These are phyloP conservation scores for Brachionichthys hirsutus DNA, from an alignment of 2,113 vertebrate genomes.

Conservation along the genomic window DNA sequence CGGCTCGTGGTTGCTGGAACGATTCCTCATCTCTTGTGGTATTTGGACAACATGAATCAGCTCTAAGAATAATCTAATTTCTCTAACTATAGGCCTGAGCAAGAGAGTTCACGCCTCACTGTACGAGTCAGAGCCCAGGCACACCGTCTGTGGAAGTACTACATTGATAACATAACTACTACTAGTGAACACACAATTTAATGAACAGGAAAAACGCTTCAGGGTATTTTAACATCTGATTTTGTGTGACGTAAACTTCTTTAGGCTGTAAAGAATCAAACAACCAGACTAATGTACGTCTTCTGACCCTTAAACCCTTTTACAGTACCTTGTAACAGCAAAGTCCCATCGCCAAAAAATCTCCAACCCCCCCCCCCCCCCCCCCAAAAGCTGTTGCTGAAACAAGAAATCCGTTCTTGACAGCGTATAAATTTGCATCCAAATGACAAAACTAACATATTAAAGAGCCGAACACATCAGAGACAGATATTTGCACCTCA, in stretches of 20 bases:
- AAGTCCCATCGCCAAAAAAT: too few relatives aligned
- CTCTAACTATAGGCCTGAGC: conserved; percentile 25
- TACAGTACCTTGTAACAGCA: conserved; percentile 23
- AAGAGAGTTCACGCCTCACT: too few relatives aligned
- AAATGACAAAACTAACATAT: conserved; percentile 2
- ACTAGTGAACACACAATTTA: not conserved
- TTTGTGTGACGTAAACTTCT: not conserved
- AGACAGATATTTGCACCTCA: not conserved
- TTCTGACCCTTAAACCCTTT: conserved; percentile 11
- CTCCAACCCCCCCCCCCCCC: too few relatives aligned
- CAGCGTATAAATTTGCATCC: conserved; percentile 6
- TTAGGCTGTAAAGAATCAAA: not conserved
- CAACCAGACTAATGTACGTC: conserved; percentile 5
- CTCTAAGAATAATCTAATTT: conserved; percentile 45
- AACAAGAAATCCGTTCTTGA: not conserved
- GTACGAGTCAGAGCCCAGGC: too few relatives aligned
- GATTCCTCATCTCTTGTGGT: conserved; percentile 25
- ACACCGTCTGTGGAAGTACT: not conserved
- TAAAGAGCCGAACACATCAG: not conserved
- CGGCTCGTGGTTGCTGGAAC: conserved; percentile 16
- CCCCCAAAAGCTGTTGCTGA: not conserved
- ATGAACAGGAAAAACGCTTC: not conserved
- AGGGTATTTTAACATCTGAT: not conserved
- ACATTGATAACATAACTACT: not conserved
- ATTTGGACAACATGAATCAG: conserved; percentile 60